Base-by-base conservation (phyloP, 1,140 invertebrate genomes). In the Ladona fulva region DNA sequence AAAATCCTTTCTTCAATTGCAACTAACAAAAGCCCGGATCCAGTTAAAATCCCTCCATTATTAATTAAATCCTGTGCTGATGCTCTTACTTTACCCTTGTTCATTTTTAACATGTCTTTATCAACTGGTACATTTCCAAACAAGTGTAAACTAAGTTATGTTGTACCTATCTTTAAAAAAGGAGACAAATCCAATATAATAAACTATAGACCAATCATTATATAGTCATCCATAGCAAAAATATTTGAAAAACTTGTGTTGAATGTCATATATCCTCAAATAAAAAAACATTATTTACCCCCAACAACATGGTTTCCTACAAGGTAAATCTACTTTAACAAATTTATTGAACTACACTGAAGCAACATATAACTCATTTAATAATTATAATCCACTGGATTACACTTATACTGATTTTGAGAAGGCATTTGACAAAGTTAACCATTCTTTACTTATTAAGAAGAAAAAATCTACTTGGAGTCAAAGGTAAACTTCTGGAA, bases 341-440 rank as follows among this genome's bases (percentile, higher is more conserved):
- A 12, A 81, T 77, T 37, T 81, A 83, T 79, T 82, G 79, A 78
- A 82, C 81, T 24, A 83, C 83, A 78, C 76, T 78, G 19, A 52
- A 11, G 10, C 10, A 11, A 19, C 19, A 11, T 11, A 11, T 11
- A 52, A 52, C 10, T 10, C 44, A 52, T 52, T 52, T 42, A 52
- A 74, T 25, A 78, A 77, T 12, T 22, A 24, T 25, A 66, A 79
- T 52, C 25, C 22, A 19, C 73, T 79, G 8, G 24, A 29, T 74
- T 24, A 19, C 8, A 52, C 79, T 76, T 78, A 76, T 24, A 24
- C 59, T 12, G 76, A 79, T 42, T 37, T 79, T 22, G 42, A 16
- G 3, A 79, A 79, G 37, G 79, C 79, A 25, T 79, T 79, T 79
- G 79, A 79, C 44, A 76, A 14, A 12, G 78, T 79, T 16, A 8